Conservation (phyloP, 2,113 vertebrate genomes). For the Ctenomys sociabilis region DNA sequence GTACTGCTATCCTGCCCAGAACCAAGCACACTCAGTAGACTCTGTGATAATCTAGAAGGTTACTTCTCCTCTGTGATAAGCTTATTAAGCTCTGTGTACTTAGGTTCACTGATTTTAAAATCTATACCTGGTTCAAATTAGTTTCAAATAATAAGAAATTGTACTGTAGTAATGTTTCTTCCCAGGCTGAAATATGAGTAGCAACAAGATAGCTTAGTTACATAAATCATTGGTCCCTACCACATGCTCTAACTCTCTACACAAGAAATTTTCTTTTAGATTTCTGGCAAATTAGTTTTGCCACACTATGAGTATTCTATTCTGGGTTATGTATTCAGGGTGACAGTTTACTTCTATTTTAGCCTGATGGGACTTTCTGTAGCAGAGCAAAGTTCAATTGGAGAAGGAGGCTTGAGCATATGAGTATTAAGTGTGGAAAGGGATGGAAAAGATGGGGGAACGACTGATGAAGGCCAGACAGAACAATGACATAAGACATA, state of each 20-base stretch:
- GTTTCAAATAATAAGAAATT: not conserved
- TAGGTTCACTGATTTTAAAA: slow-evolving; percentile 5
- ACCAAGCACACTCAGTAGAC: not conserved
- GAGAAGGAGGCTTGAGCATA: not conserved
- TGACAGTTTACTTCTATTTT: not conserved
- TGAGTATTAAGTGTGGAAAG: not conserved
- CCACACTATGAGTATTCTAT: not conserved
- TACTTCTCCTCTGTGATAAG: not conserved
- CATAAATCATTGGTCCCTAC: not conserved
- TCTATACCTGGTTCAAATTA: not conserved
- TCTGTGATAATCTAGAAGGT: not conserved
- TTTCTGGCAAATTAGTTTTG: not conserved
- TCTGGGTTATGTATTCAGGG: not conserved
- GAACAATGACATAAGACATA: not conserved
- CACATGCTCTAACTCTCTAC: not conserved
- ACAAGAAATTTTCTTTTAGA: slow-evolving; percentile 36
- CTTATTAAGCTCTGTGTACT: not conserved
- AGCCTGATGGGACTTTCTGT: not conserved
- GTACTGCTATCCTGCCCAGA: not conserved
- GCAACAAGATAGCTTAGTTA: not conserved
- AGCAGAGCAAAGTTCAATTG: not conserved
- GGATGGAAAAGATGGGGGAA: not conserved
- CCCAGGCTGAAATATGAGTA: not conserved
- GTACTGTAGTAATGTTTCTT: not conserved
- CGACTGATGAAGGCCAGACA: not conserved